Base-by-base conservation (phyloP, 2,113 vertebrate species). In the Alexandromys fortis region DNA sequence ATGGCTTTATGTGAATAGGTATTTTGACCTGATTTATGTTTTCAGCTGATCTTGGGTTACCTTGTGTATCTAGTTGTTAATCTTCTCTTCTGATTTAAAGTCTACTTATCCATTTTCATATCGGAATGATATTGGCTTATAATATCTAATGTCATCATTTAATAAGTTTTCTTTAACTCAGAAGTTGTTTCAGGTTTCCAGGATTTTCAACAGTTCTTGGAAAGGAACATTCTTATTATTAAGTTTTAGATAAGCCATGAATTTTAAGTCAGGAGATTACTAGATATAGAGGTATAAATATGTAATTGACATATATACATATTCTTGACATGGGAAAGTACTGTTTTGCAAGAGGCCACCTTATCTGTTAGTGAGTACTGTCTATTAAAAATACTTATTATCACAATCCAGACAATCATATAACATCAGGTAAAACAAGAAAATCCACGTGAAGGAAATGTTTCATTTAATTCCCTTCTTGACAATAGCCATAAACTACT, bases 401-500 rank as follows among this genome's bases (percentile, higher is more conserved):
- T 12, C 63, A 4, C 28, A 61, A 42, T 35, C 12, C n/a, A 81
- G 10, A 1, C 7, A 79, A 83, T 72, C 42, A 92, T 1, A 45
- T 87, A 91, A 38, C 3, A 82, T 75, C 28, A 33, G 4, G 61
- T 81, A 87, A 82, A 70, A 73, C 55, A 90, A 72, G 0, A 22
- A 90, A 91, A 81, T 42, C 11, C 26, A 49, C 9, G 65, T 90
- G 19, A 86, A 93, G 49, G 28, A 92, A 21, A 88, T 86, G 1
- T 72, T 49, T 17, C 10, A 92, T 77, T 58, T 92, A 38, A 94
- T 94, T 94, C 42, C 14, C 26, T 89, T 78, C 93, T 79, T n/a
- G 22, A 2, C 21, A 83, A 6, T 55, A 90, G 38, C 38, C 65
- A 58, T 85, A 91, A 87, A 91, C 85, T 82, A 81, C 73, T 94